Evolutionary conservation across 2,797 vertebrate genomes (phyloP), one percentile per base, ranked within the genome.

Genomic region (Ptychadena robeensis): DNA sequence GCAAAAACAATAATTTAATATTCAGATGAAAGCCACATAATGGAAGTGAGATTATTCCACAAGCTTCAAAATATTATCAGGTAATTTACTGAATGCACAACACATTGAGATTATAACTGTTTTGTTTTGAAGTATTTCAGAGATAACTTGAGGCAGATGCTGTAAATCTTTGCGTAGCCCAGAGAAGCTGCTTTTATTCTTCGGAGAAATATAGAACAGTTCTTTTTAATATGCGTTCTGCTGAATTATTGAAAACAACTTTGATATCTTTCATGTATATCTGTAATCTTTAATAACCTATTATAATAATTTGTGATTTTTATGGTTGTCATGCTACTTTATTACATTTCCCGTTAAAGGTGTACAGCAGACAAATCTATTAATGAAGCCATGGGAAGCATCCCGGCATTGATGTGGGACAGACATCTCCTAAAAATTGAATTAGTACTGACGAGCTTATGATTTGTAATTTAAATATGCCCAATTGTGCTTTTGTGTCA

Each of bases 1-100:
- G 18, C 44, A 53, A 53, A 40, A 53, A 53, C 18, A 14, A 30
- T 65, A 65, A 65, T 65, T 65, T 65, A 65, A 65, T 65, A 65
- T 65, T 65, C 12, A 65, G 14, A 65, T 65, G 63, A 65, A 65
- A 65, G 63, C 15, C 63, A 14, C 63, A 65, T 65, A 65, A 65
- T 53, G 44, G 44, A 65, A 65, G 27, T 32, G 63, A 65, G 27
- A 30, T 65, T 65, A 65, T 65, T 15, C 27, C 63, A 65, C 28
- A 65, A 65, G 63, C 63, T 65, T 28, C 28, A 65, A 65, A 65
- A 53, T 53, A 53, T n/a, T 53, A 53, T 53, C 44, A 22, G 44
- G 44, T 30, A 65, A 65, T 65, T 30, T 65, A 65, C 30, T 65
- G 25, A 65, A 65, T 65, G 30, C 14, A 31, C 27, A 65, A 65